Percentiles rank a stretch among this genome's conserved stretches.
These are phyloP conservation scores for Phoxinus phoxinus DNA, from an alignment of 2,113 vertebrate species.

Conservation along the genomic window DNA sequence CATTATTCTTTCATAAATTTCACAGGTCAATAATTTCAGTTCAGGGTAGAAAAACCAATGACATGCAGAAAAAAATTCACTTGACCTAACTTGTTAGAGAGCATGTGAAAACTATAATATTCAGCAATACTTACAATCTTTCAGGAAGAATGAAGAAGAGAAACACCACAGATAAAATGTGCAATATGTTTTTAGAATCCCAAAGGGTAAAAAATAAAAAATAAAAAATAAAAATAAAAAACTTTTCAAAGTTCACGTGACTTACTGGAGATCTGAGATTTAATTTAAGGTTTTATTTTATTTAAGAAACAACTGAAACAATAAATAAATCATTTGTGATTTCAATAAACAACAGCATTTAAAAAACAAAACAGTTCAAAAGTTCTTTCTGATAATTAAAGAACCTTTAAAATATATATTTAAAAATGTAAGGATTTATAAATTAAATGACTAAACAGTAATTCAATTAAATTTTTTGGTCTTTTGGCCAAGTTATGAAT, in stretches of 20 bases:
- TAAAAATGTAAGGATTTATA: not conserved
- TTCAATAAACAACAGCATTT: not conserved
- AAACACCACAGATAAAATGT: not conserved
- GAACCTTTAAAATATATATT: no score
- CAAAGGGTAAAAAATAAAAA: not conserved
- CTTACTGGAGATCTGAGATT: not conserved
- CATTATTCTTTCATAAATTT: not conserved
- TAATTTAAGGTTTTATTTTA: not conserved
- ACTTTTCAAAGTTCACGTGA: not conserved
- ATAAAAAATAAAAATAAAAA: no score
- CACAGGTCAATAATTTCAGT: not conserved
- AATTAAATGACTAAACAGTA: not conserved
- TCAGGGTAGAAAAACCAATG: not conserved
- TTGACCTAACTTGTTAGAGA: not conserved
- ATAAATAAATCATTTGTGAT: not conserved
- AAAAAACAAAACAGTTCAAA: not conserved
- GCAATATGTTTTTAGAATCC: not conserved
- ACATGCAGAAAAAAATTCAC: not conserved
- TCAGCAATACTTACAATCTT: not conserved
- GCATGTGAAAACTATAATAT: not conserved
- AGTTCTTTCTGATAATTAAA: no score
- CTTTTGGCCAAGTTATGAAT: not conserved
- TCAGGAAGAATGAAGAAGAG: not conserved
- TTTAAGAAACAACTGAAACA: not conserved
- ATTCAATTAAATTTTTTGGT: not conserved